A percentile compares a stretch with the other conserved stretches of the same genome.
These are phyloP conservation scores for Amphipyra berbera DNA, from an alignment of 2,888 invertebrate genomes.

Conservation along the genomic window DNA sequence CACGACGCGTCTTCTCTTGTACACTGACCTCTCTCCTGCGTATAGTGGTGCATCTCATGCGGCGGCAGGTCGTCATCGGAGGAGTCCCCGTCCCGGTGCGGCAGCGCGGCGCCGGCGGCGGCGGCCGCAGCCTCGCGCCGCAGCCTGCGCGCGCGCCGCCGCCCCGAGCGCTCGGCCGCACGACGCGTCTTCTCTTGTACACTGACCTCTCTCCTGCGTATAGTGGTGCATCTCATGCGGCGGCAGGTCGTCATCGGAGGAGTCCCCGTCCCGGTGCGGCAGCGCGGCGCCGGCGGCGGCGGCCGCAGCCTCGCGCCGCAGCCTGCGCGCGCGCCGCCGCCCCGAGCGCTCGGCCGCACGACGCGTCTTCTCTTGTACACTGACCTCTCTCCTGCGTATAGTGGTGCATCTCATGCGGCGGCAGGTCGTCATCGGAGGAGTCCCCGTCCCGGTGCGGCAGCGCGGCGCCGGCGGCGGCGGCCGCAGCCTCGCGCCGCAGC, in stretches of 20 bases:
- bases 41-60: slow-evolving; percentile 91
- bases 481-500: slow-evolving; percentile 92
- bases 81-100: slow-evolving; percentile 98
- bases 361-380: slow-evolving; percentile 91
- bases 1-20: no score
- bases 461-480: slow-evolving; percentile 67
- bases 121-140: slow-evolving; percentile 91
- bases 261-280: slow-evolving; percentile 97
- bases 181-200: no score
- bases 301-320: slow-evolving; percentile 92
- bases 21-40: slow-evolving; percentile 73
- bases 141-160: slow-evolving; percentile 95
- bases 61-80: slow-evolving; percentile 98
- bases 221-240: slow-evolving; percentile 93
- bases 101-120: slow-evolving; percentile 64
- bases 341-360: slow-evolving; percentile 98
- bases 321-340: slow-evolving; percentile 95
- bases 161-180: slow-evolving; percentile 97
- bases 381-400: slow-evolving; percentile 79
- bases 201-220: slow-evolving; percentile 72
- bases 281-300: slow-evolving; percentile 66
- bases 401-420: slow-evolving; percentile 93
- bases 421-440: slow-evolving; percentile 99
- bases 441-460: slow-evolving; percentile 96
- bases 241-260: slow-evolving; percentile 98